phyloP scores from a whole-genome alignment of 35 echinoderm and acorn worm species.

The Amphiura filiformis region DNA sequence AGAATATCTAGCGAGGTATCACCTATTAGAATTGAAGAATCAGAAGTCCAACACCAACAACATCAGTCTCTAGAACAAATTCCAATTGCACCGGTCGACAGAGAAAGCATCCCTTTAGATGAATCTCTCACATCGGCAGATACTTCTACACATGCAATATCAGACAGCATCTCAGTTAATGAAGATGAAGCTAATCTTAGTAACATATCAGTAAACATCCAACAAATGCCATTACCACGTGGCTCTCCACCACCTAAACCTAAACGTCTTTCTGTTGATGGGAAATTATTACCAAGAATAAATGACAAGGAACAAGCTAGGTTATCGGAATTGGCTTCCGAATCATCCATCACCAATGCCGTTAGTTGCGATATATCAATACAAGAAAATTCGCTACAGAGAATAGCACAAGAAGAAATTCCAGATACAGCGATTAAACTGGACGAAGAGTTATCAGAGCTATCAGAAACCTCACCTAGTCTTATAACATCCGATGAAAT shows the following conservation, averaged over 20 bases:
- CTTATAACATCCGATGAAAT: background rate
- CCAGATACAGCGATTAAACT: background rate
- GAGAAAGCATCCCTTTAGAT: too few species aligned
- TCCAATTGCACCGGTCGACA: too few species aligned
- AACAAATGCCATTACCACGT: conserved; percentile 55
- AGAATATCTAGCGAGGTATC: background rate
- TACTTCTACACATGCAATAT: background rate
- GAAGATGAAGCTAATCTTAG: background rate
- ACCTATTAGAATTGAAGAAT: too few species aligned
- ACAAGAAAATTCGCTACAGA: background rate
- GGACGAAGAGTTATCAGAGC: background rate
- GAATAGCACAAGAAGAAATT: background rate
- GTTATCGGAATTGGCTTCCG: background rate
- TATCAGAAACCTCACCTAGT: background rate
- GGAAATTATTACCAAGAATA: background rate
- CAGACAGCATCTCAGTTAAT: background rate
- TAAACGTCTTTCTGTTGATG: conserved; percentile 40
- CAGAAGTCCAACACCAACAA: too few species aligned
- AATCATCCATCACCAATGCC: background rate
- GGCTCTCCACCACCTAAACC: conserved; percentile 77
- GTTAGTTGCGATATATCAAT: background rate
- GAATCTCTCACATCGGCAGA: too few species aligned
- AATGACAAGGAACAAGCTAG: background rate
- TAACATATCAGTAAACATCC: conserved; percentile 31
- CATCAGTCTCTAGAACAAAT: too few species aligned